Conservation (phyloP, 2,113 vertebrate species). For the Callithrix jacchus region DNA sequence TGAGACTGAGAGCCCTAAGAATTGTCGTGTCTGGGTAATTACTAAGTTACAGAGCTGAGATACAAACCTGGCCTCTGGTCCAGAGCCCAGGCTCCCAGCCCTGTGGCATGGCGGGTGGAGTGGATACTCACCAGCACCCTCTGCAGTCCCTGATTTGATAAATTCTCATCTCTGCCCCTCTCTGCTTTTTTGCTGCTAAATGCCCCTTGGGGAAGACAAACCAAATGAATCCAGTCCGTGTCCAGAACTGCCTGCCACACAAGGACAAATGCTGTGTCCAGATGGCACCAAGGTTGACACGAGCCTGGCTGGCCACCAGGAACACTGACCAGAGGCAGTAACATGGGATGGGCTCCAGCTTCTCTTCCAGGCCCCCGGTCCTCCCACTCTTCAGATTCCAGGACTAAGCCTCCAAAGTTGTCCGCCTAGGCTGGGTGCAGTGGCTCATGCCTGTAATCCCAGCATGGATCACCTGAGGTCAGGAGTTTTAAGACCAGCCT, state of each 20-base stretch:
- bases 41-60: too few relatives aligned
- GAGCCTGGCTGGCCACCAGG: background rate
- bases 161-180: background rate
- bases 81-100: accelerated
- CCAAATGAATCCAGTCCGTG: background rate
- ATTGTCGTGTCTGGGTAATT: background rate
- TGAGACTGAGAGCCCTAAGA: background rate
- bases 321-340: background rate
- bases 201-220: background rate
- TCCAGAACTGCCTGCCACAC: background rate
- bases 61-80: too few relatives aligned
- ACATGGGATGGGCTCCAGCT: accelerated
- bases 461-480: too few relatives aligned
- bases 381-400: background rate
- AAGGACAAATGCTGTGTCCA: background rate
- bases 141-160: background rate
- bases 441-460: too few relatives aligned
- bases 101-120: accelerated
- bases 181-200: background rate
- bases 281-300: background rate
- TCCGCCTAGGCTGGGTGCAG: background rate
- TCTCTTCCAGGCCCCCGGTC: background rate
- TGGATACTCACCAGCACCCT: accelerated
- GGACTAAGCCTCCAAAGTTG: background rate
- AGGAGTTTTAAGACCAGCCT: too few relatives aligned